These are phyloP conservation scores for Nasonia vitripennis DNA, from an alignment of 1,140 invertebrate genomes.

Conservation along the genomic window DNA sequence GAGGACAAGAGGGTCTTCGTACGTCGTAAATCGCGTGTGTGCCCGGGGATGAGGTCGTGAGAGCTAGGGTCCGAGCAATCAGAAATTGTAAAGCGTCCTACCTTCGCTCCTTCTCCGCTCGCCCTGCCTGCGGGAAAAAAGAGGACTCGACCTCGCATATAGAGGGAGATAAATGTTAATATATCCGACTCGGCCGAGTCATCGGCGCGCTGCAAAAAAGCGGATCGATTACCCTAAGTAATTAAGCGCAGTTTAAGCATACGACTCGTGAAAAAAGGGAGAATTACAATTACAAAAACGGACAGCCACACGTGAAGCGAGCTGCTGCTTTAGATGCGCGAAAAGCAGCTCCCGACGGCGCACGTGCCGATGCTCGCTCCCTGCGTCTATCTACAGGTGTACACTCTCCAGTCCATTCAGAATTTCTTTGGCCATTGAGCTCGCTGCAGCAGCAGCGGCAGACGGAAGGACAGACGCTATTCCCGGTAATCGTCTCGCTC, in stretches of 20 bases:
- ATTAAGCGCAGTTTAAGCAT: slow-evolving; percentile 8
- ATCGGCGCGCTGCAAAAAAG: too few relatives aligned
- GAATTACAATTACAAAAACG: too few relatives aligned
- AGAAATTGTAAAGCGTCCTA: slow-evolving; percentile 20
- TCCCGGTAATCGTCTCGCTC: slow-evolving; percentile 39
- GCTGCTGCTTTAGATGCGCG: slow-evolving; percentile 27
- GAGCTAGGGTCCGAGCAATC: slow-evolving; percentile 15
- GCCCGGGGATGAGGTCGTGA: background rate
- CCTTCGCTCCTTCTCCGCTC: background rate
- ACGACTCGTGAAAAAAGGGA: background rate
- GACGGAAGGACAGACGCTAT: slow-evolving; percentile 45
- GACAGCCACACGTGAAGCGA: too few relatives aligned
- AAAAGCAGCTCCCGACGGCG: slow-evolving; percentile 15
- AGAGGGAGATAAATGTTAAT: too few relatives aligned
- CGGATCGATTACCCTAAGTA: background rate
- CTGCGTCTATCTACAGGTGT: background rate
- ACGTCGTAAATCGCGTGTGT: slow-evolving; percentile 23
- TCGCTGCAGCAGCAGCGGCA: background rate
- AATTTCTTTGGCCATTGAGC: slow-evolving; percentile 45
- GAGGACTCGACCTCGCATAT: too few relatives aligned
- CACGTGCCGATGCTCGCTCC: background rate
- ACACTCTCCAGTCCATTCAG: slow-evolving; percentile 32
- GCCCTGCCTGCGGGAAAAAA: too few relatives aligned
- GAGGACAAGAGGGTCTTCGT: background rate
- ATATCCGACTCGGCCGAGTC: too few relatives aligned